These are phyloP conservation scores for Greenwoodochromis staneri DNA, from an alignment of 2,113 vertebrate genomes.

Conservation along the genomic window DNA sequence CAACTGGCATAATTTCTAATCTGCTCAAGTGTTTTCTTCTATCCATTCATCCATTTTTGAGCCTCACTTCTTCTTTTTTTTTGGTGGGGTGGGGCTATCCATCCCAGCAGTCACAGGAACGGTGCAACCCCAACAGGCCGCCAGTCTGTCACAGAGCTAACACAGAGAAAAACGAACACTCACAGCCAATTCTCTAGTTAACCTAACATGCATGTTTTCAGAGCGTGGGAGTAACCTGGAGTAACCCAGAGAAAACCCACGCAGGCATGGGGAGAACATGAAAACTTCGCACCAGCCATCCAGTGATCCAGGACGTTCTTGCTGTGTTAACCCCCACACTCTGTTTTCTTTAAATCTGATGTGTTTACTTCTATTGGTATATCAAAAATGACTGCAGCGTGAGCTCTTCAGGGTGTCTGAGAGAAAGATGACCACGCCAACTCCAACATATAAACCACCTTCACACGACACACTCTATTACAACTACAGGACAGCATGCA, in stretches of 20 bases:
- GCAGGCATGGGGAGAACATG: background rate
- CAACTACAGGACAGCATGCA: background rate
- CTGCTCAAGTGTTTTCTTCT: background rate
- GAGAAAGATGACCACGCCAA: background rate
- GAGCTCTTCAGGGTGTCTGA: background rate
- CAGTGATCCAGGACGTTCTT: background rate
- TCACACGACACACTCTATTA: background rate
- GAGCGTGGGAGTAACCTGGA: background rate
- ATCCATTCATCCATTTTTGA: background rate
- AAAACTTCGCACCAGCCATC: background rate
- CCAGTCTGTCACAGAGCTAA: background rate
- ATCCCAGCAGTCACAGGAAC: background rate
- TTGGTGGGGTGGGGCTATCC: too few species aligned
- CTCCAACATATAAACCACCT: background rate
- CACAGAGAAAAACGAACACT: background rate
- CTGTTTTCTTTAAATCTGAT: background rate
- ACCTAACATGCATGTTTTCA: background rate
- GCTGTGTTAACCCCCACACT: background rate
- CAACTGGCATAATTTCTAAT: background rate
- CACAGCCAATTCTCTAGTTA: background rate
- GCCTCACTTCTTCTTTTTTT: background rate
- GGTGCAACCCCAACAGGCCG: accelerated
- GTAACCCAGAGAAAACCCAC: background rate
- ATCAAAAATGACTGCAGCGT: background rate
- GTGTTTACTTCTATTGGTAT: background rate